Conservation (phyloP, 2,797 vertebrate species). For the Paguma larvata region DNA sequence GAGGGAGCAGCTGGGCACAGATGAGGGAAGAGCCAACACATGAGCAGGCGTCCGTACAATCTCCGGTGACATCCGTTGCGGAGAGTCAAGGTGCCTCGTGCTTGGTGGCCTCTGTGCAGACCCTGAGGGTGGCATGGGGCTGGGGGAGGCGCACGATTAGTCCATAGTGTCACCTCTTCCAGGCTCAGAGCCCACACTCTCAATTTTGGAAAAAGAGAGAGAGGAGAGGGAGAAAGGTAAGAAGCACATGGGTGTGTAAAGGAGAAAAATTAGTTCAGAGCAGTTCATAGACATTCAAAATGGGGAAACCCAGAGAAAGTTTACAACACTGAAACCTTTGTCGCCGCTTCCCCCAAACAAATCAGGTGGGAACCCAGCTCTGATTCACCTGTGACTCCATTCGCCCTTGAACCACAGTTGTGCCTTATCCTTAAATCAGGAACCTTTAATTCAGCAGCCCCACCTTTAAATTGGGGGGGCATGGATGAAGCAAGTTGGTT, state of each 20-base stretch:
- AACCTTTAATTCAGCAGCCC: neutral
- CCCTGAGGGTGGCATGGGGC: rapidly evolving
- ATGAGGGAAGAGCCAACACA: neutral
- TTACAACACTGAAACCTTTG: neutral
- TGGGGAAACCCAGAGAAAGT: neutral
- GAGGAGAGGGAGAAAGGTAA: neutral
- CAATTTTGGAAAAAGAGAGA: neutral
- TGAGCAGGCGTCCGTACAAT: rapidly evolving
- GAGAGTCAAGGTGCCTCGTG: neutral
- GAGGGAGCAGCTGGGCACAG: neutral
- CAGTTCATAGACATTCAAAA: neutral
- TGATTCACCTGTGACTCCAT: neutral
- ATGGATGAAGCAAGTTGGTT: neutral
- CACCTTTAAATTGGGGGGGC: neutral
- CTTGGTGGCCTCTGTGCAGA: too few species aligned
- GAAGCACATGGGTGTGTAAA: neutral
- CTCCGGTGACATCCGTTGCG: neutral
- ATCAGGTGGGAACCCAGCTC: neutral
- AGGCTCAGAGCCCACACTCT: neutral
- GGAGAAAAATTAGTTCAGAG: neutral
- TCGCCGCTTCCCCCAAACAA: neutral
- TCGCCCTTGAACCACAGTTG: neutral
- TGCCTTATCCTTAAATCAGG: neutral
- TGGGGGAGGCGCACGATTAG: neutral
- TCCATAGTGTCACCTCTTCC: too few species aligned